Conservation (phyloP, 2,888 invertebrate species). For the Vesta saturnalis region DNA sequence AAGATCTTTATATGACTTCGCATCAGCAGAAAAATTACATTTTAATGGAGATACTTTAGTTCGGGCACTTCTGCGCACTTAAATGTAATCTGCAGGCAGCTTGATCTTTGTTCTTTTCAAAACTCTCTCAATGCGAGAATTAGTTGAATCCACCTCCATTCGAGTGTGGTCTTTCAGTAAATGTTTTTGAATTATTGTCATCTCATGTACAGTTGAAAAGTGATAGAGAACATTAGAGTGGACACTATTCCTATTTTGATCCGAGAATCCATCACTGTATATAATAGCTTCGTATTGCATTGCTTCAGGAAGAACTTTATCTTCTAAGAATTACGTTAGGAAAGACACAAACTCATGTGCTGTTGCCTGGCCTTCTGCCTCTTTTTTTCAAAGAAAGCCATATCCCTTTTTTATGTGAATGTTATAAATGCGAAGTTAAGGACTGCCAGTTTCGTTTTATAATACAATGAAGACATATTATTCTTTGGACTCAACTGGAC, state of each 20-base stretch:
- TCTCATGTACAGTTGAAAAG: not conserved
- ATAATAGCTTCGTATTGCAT: not conserved
- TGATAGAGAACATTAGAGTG: constrained; percentile 20
- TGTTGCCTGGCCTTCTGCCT: not conserved
- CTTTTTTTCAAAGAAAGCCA: no score
- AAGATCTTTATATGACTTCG: not conserved
- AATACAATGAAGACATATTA: not conserved
- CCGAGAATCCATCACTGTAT: not conserved
- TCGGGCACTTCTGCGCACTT: not conserved
- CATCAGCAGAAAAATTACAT: not conserved
- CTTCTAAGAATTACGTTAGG: not conserved
- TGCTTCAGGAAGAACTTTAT: not conserved
- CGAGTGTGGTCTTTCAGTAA: not conserved
- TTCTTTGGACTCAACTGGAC: not conserved
- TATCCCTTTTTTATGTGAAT: no score
- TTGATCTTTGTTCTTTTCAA: not conserved
- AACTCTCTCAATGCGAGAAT: not conserved
- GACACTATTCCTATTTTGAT: not conserved
- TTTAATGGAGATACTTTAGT: not conserved
- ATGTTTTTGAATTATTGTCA: not conserved
- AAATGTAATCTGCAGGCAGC: not conserved
- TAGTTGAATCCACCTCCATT: not conserved
- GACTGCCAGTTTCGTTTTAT: not conserved
- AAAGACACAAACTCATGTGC: not conserved
- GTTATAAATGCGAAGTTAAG: no score